Base-by-base conservation (phyloP, 2,888 invertebrate genomes). In the Azorinus chamasolen region DNA sequence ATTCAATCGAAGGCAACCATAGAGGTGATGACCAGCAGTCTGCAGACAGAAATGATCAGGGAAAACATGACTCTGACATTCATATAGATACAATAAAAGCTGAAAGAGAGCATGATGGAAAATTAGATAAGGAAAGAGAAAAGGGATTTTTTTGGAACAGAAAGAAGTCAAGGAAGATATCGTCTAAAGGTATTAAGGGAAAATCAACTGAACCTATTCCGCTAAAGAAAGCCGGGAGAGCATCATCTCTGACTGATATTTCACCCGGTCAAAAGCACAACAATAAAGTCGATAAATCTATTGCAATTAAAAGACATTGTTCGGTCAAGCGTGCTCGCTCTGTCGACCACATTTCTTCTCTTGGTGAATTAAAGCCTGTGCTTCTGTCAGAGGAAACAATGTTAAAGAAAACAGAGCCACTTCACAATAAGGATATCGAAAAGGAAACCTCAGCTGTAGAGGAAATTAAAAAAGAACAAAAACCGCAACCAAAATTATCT, bases 401-500 rank as follows among this genome's bases (percentile, higher is more conserved):
- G 20, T 10, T 32, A 32, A 32, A 58, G 51, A 45, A 59, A 51
- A 2, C 25, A 20, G 4, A 58, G 18, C 64, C 32, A 63, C 6
- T 12, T 53, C 27, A 58, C 18, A n/a, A 10, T 0, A 20, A 41
- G 57, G 51, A 63, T 24, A 32, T 25, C 18, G 45, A 68, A 32
- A 32, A 32, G 32, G 32, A 32, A 4, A 4, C 41, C 22, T 39
- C 27, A 22, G 41, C n/a, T 14, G 37, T 58, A 25, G 41, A 43
- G 18, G 22, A 39, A 53, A 45, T 46, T 5, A 37, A 37, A 8
- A 58, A 55, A 32, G 50, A 61, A 6, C n/a, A 58, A 18, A 70
- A 73, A 39, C 59, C 48, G 10, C 68, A 48, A 45, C 62, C 79
- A 1, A 79, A 64, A 57, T 55, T 84, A 18, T 84, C 84, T 12